Conservation (phyloP, 2,113 vertebrate species). For the Pterocles gutturalis region DNA sequence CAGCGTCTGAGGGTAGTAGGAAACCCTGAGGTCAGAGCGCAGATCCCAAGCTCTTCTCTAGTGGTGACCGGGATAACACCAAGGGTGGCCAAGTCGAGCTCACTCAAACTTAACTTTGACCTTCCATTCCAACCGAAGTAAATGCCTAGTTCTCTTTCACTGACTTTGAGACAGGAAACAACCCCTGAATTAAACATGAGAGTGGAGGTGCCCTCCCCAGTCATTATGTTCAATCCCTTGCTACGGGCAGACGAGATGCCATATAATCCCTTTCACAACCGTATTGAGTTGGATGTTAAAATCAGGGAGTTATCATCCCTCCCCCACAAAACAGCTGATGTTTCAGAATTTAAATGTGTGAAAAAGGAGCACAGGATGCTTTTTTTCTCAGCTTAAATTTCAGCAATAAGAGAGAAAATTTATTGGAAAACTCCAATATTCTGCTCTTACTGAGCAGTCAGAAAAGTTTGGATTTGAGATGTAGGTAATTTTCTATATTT, state of each 20-base stretch:
- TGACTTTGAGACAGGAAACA: constrained; percentile 15
- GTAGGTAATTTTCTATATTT: not conserved
- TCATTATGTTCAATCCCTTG: not conserved
- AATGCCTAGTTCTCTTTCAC: rapidly evolving
- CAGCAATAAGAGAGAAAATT: constrained; percentile 19
- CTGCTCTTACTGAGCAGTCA: not conserved
- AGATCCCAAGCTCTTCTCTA: not conserved
- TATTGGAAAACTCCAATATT: not conserved
- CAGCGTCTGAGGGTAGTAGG: not conserved
- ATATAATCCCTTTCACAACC: not conserved
- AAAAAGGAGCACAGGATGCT: not conserved
- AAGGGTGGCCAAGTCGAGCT: rapidly evolving
- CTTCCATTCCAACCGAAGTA: not conserved
- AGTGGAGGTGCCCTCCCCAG: not conserved
- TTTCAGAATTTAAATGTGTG: constrained; percentile 26
- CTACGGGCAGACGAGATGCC: not conserved
- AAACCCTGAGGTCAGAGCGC: not conserved
- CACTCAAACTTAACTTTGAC: not conserved
- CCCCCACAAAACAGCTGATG: constrained; percentile 32
- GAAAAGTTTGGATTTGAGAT: constrained; percentile 10
- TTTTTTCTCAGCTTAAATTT: constrained; percentile 23
- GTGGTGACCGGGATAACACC: rapidly evolving
- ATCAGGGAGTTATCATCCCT: constrained; percentile 37
- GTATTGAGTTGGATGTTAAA: constrained; percentile 8
- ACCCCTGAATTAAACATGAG: not conserved